Evolutionary conservation across 2,797 vertebrate genomes (phyloP).

Genomic region (Gadopsis bispinosus): DNA sequence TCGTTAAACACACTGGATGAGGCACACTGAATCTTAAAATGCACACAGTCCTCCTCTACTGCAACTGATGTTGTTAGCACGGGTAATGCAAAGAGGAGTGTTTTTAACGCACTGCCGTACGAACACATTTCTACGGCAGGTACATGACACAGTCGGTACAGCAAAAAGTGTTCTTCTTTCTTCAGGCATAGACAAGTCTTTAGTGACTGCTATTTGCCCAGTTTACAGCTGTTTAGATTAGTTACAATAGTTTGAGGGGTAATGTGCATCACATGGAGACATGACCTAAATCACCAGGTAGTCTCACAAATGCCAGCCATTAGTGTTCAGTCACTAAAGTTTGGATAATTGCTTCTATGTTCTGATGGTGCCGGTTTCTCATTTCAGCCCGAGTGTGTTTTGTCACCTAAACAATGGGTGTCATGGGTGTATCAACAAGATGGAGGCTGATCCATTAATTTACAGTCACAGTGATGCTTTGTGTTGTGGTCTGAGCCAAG

Average conservation of each 20-base stretch:
- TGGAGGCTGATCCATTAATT: slow-evolving; percentile 4
- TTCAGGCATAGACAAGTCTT: neutral
- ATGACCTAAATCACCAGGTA: slow-evolving; percentile 17
- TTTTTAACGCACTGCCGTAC: neutral
- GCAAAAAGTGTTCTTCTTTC: neutral
- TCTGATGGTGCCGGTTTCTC: neutral
- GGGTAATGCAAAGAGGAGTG: neutral
- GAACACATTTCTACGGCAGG: neutral
- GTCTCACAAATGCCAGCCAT: neutral
- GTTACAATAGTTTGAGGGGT: neutral
- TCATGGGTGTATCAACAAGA: slow-evolving; percentile 28
- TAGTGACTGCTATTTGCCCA: too few relatives aligned
- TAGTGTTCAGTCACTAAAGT: slow-evolving; percentile 6
- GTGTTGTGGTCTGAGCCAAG: neutral
- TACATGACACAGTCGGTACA: neutral
- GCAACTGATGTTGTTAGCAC: neutral
- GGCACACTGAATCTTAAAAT: neutral
- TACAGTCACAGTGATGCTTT: neutral
- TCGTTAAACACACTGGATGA: neutral
- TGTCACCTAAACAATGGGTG: slow-evolving; percentile 54
- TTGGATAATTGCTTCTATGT: slow-evolving; percentile 5
- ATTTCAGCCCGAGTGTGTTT: slow-evolving; percentile 20
- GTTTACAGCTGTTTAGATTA: neutral
- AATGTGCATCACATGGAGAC: neutral
- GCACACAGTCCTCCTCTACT: neutral